Evolutionary conservation across 2,113 vertebrate species (phyloP), one percentile per base, ranked within the genome.

Genomic region (Diphyllodes magnificus): DNA sequence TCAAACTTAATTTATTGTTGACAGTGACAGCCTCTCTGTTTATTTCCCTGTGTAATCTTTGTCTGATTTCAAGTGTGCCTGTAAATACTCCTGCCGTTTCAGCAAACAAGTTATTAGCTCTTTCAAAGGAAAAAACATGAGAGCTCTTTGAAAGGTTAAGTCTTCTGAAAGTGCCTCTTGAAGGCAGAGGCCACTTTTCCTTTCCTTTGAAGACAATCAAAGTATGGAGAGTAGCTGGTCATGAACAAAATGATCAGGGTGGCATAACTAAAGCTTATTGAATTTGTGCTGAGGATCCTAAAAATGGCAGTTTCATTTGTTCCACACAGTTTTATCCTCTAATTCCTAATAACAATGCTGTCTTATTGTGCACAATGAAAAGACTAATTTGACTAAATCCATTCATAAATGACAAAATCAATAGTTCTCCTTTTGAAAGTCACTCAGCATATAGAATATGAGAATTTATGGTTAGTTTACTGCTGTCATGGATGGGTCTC

Each of bases 381-480:
- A 91, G 83, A 86, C 90, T 97, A 98, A 98, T 97, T 97, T 97
- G 97, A 97, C 97, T 97, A 95, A 96, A 91, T 95, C 86, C 83
- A 96, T 95, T 97, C 78, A 88, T 94, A 97, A 97, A 97, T 78
- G 91, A 82, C 92, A 90, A 95, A 96, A 96, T 96, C 96, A 92
- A 97, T 97, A 93, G 95, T 95, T 96, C 44, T 95, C 59, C 90
- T 88, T 97, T 98, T 96, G 95, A 97, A 98, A 96, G 91, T 96
- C 92, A 95, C 82, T 97, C 91, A 90, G 83, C 73, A 93, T 95
- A 86, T 90, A 91, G 94, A 97, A 96, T 93, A 95, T 64, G 81
- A 92, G 94, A 95, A 88, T 95, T 75, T 92, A 88, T 96, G 93
- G 86, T 94, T 96, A 96, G 89, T 97, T 98, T 97, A 96, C 95